These are phyloP conservation scores for Zophobas morio DNA, from an alignment of 1,140 invertebrate species.

Conservation along the genomic window DNA sequence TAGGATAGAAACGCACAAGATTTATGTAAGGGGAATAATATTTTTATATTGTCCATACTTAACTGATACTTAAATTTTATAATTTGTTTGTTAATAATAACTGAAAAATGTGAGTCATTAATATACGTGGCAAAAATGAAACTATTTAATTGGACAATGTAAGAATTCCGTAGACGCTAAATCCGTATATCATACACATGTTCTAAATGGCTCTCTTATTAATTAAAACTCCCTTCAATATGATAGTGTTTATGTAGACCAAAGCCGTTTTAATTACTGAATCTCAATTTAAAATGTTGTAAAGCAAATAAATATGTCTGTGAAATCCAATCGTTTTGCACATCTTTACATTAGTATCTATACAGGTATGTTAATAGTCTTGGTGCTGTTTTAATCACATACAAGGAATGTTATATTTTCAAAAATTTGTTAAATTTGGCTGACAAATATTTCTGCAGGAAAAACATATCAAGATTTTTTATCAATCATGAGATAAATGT, in stretches of 20 bases:
- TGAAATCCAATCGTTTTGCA: slow-evolving; percentile 13
- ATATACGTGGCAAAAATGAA: neutral
- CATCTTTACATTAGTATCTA: slow-evolving; percentile 27
- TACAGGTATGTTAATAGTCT: slow-evolving; percentile 29
- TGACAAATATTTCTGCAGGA: slow-evolving; percentile 18
- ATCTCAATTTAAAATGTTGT: slow-evolving; percentile 26
- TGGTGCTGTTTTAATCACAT: slow-evolving; percentile 39
- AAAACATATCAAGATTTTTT: slow-evolving; percentile 37
- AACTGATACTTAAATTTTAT: slow-evolving; percentile 12
- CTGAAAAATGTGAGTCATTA: slow-evolving; percentile 1
- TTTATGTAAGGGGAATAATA: slow-evolving; percentile 18
- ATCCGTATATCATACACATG: slow-evolving; percentile 18
- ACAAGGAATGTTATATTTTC: slow-evolving; percentile 27
- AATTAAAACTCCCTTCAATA: slow-evolving; percentile 7
- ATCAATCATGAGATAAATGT: no score
- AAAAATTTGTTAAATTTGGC: slow-evolving; percentile 27
- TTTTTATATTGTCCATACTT: slow-evolving; percentile 37
- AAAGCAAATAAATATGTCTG: slow-evolving; percentile 37
- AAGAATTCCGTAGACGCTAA: slow-evolving; percentile 20
- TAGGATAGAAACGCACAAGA: slow-evolving; percentile 33
- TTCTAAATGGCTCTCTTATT: slow-evolving; percentile 29
- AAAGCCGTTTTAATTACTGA: slow-evolving; percentile 17
- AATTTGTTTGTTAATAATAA: neutral
- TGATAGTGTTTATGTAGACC: slow-evolving; percentile 11
- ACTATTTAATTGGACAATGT: slow-evolving; percentile 14